A percentile compares a stretch with the other conserved stretches of the same genome.
Evolutionary conservation across 2,797 vertebrate genomes (phyloP).

Genomic region (Ctenosaura bakeri): DNA sequence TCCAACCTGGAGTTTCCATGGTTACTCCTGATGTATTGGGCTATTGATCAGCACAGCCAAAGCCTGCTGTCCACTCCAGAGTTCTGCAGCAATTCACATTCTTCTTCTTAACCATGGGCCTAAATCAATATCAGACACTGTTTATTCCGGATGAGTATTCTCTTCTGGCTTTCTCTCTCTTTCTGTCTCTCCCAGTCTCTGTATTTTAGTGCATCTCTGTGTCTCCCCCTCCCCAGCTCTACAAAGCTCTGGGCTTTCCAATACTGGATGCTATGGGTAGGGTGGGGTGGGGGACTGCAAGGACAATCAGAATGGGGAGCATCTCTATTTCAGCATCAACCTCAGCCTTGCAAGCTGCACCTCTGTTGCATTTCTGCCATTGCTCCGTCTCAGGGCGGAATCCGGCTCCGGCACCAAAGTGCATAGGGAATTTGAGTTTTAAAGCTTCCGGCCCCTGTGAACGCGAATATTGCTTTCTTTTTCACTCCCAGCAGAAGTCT

Average conservation of each 20-base stretch:
- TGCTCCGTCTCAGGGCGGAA: neutral
- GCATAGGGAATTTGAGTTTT: neutral
- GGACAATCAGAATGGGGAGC: no score
- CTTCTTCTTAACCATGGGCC: conserved; percentile 62
- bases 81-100: conserved; percentile 40
- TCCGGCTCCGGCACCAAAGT: no score
- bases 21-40: conserved; percentile 67
- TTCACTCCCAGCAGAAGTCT: neutral
- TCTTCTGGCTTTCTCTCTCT: neutral
- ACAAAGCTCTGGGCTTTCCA: neutral
- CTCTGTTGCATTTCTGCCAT: neutral
- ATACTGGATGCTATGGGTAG: no score
- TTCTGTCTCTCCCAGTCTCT: neutral
- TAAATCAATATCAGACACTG: conserved; percentile 65
- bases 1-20: conserved; percentile 59
- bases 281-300: neutral
- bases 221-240: neutral
- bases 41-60: conserved; percentile 66
- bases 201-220: neutral
- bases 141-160: conserved; percentile 45
- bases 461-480: neutral
- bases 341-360: fast-evolving
- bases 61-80: conserved; percentile 24
- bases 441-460: neutral
- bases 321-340: no score